A percentile compares a stretch with the other conserved stretches of the same genome.
Evolutionary conservation across 2,888 invertebrate genomes (phyloP).

Genomic region (Oxyteleia sp.): DNA sequence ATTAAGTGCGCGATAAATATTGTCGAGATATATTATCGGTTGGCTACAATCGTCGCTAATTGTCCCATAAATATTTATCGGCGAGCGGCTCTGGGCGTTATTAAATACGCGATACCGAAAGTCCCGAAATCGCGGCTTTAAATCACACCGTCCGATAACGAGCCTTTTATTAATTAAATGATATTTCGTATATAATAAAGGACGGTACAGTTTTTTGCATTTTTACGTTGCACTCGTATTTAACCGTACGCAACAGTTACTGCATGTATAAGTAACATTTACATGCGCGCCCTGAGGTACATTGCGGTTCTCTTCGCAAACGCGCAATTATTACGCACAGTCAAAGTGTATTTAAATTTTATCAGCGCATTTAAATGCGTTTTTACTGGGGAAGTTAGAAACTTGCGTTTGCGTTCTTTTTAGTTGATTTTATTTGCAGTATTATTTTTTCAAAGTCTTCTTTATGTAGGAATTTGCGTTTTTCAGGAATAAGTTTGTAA

Average conservation of each 20-base stretch:
- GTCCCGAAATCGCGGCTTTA: not conserved
- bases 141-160: not conserved
- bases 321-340: slow-evolving; percentile 44
- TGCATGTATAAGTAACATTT: slow-evolving; percentile 50
- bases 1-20: slow-evolving; percentile 54
- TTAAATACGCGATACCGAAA: slow-evolving; percentile 23
- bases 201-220: slow-evolving; percentile 36
- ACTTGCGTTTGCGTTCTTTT: too few species aligned
- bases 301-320: slow-evolving; percentile 46
- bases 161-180: slow-evolving; percentile 17
- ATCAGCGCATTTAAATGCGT: slow-evolving; percentile 22
- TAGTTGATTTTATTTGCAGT: too few species aligned
- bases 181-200: slow-evolving; percentile 16
- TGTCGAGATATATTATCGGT: slow-evolving; percentile 32
- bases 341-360: slow-evolving; percentile 23
- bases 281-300: slow-evolving; percentile 49
- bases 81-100: not conserved
- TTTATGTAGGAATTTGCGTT: too few species aligned
- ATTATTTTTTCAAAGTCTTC: too few species aligned
- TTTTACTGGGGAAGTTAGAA: too few species aligned
- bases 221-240: slow-evolving; percentile 44
- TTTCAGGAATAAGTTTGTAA: too few species aligned
- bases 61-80: slow-evolving; percentile 57
- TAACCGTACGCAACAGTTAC: slow-evolving; percentile 50
- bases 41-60: slow-evolving; percentile 39